Base-by-base conservation (phyloP, 2,888 invertebrate species). In the Drosophila nigricruria region DNA sequence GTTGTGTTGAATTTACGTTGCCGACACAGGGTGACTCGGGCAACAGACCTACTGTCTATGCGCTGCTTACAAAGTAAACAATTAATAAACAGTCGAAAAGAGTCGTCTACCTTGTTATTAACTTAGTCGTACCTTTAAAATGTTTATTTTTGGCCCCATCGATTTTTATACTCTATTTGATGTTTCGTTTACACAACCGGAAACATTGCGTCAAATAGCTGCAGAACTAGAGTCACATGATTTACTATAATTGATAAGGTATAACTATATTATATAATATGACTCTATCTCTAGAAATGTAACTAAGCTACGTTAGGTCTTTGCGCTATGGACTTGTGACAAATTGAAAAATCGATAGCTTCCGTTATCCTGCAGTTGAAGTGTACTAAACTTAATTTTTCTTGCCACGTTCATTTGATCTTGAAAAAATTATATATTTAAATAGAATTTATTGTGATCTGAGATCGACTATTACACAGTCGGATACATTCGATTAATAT, bases 1-100 rank as follows among this genome's bases (percentile, higher is more conserved):
- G 16, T 16, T 23, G 3, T 43, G 23, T 16, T 43, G 23, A 23
- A 43, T 16, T 23, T 43, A 18, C 20, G 30, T 9, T 32, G 16
- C 20, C 20, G 20, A 3, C 42, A 56, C 56, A 56, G 56, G 56
- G 56, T 56, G 56, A 56, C 56, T 42, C 56, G n/a, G 5, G 56
- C 10, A 5, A 14, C 3, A 10, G 1, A 42, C 3, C 38, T 9
- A 23, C 30, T 27, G 47, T 25, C 12, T 20, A 6, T 12, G 16
- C 20, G n/a, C 27, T 16, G 40, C 40, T 40, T 25, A n/a, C 36
- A 36, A 36, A 25, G 10, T 6, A 25, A 18, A 49, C 47, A 18
- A 30, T 30, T n/a, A 47, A 30, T 30, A 9, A 9, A 10, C n/a
- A 9, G 9, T 16, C 25, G 45, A 25, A 20, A 14, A 23, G 23